Conservation (phyloP, 1,140 invertebrate genomes). For the Drosophila ironensis region DNA sequence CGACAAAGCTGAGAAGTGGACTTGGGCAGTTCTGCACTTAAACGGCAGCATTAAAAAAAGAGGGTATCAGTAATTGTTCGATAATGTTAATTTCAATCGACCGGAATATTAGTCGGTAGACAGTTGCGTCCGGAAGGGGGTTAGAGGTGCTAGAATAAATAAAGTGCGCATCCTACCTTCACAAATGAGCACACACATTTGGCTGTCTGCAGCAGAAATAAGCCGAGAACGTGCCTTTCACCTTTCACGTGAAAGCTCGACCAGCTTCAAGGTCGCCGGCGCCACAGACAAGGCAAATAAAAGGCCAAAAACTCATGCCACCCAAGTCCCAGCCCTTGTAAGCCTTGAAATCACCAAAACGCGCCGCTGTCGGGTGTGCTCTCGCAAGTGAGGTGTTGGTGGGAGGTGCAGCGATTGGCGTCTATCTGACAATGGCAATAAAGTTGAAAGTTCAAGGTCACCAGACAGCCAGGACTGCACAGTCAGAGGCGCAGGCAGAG, state of each 20-base stretch:
- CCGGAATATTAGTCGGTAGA: too few species aligned
- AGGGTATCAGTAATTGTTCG: too few species aligned
- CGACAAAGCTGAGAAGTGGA: too few species aligned
- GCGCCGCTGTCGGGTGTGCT: conserved; percentile 42
- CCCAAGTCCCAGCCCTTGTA: conserved; percentile 18
- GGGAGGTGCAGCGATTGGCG: conserved; percentile 1
- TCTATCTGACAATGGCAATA: conserved; percentile 76
- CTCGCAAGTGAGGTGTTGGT: background rate
- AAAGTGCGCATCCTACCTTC: background rate
- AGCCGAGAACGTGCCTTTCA: conserved; percentile 67
- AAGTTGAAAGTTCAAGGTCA: conserved; percentile 81
- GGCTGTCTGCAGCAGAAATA: conserved; percentile 8
- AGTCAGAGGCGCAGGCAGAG: conserved; percentile 9
- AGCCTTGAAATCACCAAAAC: conserved; percentile 70
- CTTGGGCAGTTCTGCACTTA: too few species aligned
- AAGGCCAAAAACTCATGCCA: conserved; percentile 16
- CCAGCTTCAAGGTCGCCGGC: conserved; percentile 67
- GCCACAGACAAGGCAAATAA: conserved; percentile 58
- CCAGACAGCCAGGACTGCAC: conserved; percentile 69
- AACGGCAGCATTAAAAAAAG: too few species aligned
- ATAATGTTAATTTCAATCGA: too few species aligned
- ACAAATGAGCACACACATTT: background rate
- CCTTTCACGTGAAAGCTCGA: conserved; percentile 73
- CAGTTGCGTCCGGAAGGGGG: conserved; percentile 30
- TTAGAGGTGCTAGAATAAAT: background rate